phyloP scores from a whole-genome alignment of 2,113 vertebrate genomes.

The Morone saxatilis region DNA sequence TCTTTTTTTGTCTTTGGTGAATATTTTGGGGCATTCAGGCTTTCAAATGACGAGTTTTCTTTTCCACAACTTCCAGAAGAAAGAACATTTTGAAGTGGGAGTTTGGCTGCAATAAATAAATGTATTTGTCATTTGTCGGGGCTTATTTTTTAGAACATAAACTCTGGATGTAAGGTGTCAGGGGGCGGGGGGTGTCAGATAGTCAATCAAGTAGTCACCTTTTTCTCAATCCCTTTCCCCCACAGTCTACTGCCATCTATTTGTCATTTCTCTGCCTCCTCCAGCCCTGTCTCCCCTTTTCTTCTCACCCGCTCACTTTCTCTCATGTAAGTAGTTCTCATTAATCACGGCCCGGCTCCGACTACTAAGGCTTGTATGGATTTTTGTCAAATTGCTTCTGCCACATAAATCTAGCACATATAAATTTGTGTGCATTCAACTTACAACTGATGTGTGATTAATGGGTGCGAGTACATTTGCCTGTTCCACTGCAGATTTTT shows the following conservation, averaged over 20 bases:
- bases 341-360: conserved; percentile 67
- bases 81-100: not conserved
- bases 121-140: conserved; percentile 20
- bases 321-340: conserved; percentile 73
- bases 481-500: conserved; percentile 32
- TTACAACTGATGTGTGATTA: conserved; percentile 74
- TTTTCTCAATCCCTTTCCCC: conserved; percentile 56
- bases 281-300: conserved; percentile 53
- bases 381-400: conserved; percentile 80
- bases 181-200: conserved; percentile 26
- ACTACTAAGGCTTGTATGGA: conserved; percentile 73
- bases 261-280: conserved; percentile 70
- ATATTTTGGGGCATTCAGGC: not conserved
- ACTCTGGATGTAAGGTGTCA: conserved; percentile 27
- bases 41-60: not conserved
- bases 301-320: conserved; percentile 65
- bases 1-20: not conserved
- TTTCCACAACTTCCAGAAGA: not conserved
- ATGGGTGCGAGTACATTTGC: conserved; percentile 51
- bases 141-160: conserved; percentile 44
- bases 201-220: conserved; percentile 67
- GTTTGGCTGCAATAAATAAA: conserved; percentile 19
- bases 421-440: conserved; percentile 73
- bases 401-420: conserved; percentile 76
- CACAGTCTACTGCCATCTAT: conserved; percentile 59